These are phyloP conservation scores for Drosophila seguyi DNA, from an alignment of 1,140 invertebrate genomes.

Conservation along the genomic window DNA sequence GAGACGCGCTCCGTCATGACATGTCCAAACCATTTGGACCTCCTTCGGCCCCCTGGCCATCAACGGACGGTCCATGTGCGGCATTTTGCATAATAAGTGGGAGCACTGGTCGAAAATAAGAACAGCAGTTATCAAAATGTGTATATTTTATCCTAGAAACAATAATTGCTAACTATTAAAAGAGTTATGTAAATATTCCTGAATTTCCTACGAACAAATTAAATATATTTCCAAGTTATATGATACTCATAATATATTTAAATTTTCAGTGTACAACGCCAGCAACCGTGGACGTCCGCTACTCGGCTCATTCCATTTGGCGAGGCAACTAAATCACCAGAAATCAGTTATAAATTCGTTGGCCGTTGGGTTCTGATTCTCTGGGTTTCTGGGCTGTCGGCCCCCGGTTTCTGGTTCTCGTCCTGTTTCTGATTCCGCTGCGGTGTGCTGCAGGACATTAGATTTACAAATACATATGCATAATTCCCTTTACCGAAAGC, in stretches of 20 bases:
- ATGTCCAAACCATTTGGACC: conserved; percentile 49
- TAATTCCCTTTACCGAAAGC: conserved; percentile 76
- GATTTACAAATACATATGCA: conserved; percentile 80
- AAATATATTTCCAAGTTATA: too few species aligned
- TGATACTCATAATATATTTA: background rate
- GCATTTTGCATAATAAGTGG: conserved; percentile 77
- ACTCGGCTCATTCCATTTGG: conserved; percentile 70
- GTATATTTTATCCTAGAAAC: background rate
- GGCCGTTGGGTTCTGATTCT: conserved; percentile 30
- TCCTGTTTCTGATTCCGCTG: conserved; percentile 21
- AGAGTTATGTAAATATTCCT: background rate
- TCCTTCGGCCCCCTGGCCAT: conserved; percentile 15
- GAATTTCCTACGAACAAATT: too few species aligned
- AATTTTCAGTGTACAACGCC: background rate
- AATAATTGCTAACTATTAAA: background rate
- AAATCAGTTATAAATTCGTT: conserved; percentile 82
- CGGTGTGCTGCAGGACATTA: conserved; percentile 66
- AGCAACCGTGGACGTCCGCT: conserved; percentile 26
- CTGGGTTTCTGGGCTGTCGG: conserved; percentile 7
- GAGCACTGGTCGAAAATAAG: conserved; percentile 8
- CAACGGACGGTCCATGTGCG: conserved; percentile 50
- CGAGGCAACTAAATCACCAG: conserved; percentile 77
- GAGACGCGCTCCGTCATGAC: conserved; percentile 64
- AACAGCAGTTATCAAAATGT: background rate
- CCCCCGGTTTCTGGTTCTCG: conserved; percentile 8